phyloP scores from a whole-genome alignment of 2,888 invertebrate species.

The Drosophila niveifrons region DNA sequence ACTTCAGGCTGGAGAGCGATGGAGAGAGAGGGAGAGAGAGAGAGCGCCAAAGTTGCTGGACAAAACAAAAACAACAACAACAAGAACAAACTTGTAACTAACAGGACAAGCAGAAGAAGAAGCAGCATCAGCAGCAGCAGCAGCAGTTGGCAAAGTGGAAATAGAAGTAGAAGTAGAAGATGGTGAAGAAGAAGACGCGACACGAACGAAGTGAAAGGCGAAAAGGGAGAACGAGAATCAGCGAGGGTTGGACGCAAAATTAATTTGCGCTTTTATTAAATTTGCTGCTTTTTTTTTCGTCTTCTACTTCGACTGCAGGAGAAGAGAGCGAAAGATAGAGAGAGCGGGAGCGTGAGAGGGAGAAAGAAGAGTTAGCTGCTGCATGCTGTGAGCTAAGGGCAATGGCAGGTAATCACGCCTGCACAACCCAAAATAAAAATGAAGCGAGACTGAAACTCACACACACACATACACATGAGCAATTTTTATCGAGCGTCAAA shows the following conservation, averaged over 20 bases:
- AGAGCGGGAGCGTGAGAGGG: neutral
- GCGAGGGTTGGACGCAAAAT: conserved; percentile 77
- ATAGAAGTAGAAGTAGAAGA: neutral
- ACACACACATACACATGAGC: conserved; percentile 45
- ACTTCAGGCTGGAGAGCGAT: neutral
- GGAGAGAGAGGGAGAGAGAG: conserved; percentile 5
- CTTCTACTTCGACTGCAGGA: neutral
- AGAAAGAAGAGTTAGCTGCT: neutral
- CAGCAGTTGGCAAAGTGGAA: conserved; percentile 3
- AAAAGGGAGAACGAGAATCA: conserved; percentile 18
- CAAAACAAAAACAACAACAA: conserved; percentile 50
- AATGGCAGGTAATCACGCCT: conserved; percentile 68
- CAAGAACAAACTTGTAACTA: conserved; percentile 74
- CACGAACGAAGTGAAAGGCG: conserved; percentile 9
- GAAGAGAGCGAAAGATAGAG: neutral
- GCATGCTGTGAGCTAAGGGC: conserved; percentile 26
- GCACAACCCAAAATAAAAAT: conserved; percentile 12
- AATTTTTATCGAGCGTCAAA: conserved; percentile 68
- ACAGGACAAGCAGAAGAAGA: conserved; percentile 49
- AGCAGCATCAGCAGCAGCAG: conserved; percentile 5
- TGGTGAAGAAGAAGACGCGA: neutral
- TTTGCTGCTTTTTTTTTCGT: conserved; percentile 60
- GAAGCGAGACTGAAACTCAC: conserved; percentile 7
- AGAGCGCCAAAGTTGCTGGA: conserved; percentile 54
- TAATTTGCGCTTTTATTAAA: conserved; percentile 80